Base-by-base conservation (phyloP, 1,140 invertebrate genomes). In the Brachystomella parvula region DNA sequence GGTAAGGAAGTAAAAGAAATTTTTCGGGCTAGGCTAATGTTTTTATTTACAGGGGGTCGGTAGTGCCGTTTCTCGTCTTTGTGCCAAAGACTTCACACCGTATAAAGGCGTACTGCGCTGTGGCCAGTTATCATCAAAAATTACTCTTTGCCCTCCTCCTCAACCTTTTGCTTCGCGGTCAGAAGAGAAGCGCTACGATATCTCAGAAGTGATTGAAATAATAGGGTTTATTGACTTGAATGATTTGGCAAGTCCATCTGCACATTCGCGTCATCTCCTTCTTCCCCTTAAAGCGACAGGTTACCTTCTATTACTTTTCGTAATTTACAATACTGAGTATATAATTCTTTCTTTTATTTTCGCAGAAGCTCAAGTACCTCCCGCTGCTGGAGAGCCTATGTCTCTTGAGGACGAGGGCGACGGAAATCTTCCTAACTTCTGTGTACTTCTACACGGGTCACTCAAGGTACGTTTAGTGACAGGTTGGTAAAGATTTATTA, bases 381-480 rank as follows among this genome's bases (percentile, higher is more conserved):
- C 30, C 19, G 3, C 39, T 56, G 26, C 28, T 61, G 64, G 33
- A 29, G 68, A 69, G 26, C 12, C 44, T 1, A 63, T 59, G 57
- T 3, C 30, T 6, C 3, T 81, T 30, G 79, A 80, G 60, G 78
- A 78, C 2, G 85, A 87, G 53, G 87, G 93, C 77, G 89, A 93
- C 73, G 87, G 90, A 66, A 89, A 87, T 79, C 80, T 84, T 56
- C 87, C 92, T 0, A 92, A 92, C 15, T 93, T 97, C 76, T 96
- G 93, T 78, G 94, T 96, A 3, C 78, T 98, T 6, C 80, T 98
- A 12, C 95, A 98, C 79, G 94, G 94, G 19, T 92, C 93, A 61
- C 80, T 98, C 2, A 97, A 96, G 81, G 89, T 89, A 80, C 71
- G 69, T 69, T 35, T 44, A 33, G 29, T 64, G 12, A 24, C 30